Evolutionary conservation across 1,140 invertebrate species (phyloP).

Genomic region (Bathynomus jamesi): DNA sequence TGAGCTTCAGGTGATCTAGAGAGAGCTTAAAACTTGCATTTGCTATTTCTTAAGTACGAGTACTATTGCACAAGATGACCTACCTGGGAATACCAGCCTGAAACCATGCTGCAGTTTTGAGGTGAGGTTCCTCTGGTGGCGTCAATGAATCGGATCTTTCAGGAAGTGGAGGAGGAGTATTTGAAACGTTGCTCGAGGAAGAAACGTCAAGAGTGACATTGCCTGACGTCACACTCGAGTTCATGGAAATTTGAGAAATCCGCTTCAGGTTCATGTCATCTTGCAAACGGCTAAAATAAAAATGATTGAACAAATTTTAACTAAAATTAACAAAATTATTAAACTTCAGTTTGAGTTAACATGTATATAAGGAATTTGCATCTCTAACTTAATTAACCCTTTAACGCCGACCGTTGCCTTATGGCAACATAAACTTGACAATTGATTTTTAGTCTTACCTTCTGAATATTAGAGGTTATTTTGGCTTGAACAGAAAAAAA

Average conservation of each 20-base stretch:
- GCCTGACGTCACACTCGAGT: constrained; percentile 25
- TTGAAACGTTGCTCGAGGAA: constrained; percentile 15
- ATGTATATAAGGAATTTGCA: no score
- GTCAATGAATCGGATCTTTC: constrained; percentile 55
- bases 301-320: no score
- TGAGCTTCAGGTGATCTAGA: no score
- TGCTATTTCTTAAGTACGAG: not conserved
- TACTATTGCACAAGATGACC: no score
- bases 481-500: no score
- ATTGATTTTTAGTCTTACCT: no score
- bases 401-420: no score
- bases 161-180: constrained; percentile 52
- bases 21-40: not conserved
- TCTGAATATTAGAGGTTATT: no score
- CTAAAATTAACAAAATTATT: no score
- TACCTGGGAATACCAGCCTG: constrained; percentile 90
- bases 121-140: constrained; percentile 43
- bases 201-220: constrained; percentile 26
- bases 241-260: constrained; percentile 30
- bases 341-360: no score
- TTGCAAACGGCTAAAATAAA: constrained; percentile 38
- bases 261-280: constrained; percentile 52
- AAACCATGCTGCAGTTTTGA: constrained; percentile 84
- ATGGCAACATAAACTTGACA: no score
- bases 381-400: no score